Evolutionary conservation across 2,888 invertebrate species (phyloP), one percentile per base, ranked within the genome.

Genomic region (Arrhopalites spinosus): DNA sequence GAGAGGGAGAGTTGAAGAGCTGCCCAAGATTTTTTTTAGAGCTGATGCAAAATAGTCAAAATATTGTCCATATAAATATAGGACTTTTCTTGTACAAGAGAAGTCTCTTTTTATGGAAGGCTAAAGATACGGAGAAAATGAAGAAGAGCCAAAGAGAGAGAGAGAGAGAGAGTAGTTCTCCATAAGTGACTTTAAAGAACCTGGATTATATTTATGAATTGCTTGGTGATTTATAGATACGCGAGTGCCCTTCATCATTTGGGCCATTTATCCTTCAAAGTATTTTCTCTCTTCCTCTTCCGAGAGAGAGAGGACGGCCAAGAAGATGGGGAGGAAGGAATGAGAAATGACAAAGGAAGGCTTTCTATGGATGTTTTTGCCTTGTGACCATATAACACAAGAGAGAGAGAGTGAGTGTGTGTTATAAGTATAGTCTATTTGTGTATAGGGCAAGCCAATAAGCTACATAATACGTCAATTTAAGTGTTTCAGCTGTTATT

Each of bases 151-250:
- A 23, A n/a, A 59, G 59, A 59, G 23, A 25, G 23, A 59, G 59
- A 59, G 50, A 50, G 59, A 25, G 59, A 59, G 11, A 20, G 15
- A 15, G 3, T 17, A 50, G 3, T 15, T 50, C 50, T 50, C 20
- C 50, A 50, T 59, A 59, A 59, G 25, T 59, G 59, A 59, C 59
- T 66, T 66, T 43, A 66, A 66, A 43, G 66, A 43, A 66, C 66
- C 43, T n/a, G 66, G 66, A 43, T 66, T 43, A 66, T 45, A 66
- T 43, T 66, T 45, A 66, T 66, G 66, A 66, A 66, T 66, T 66
- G 66, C 66, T 23, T 13, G 30, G 66, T 66, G 66, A 66, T 66
- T 66, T 66, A 66, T 66, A 23, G 66, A 23, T 66, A 66, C 43
- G 30, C 43, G 20, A 66, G 66, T 66, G 66, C 63, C 63, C 63